Evolutionary conservation across 2,797 vertebrate species (phyloP).

Genomic region (Acrocephalus scirpaceus): DNA sequence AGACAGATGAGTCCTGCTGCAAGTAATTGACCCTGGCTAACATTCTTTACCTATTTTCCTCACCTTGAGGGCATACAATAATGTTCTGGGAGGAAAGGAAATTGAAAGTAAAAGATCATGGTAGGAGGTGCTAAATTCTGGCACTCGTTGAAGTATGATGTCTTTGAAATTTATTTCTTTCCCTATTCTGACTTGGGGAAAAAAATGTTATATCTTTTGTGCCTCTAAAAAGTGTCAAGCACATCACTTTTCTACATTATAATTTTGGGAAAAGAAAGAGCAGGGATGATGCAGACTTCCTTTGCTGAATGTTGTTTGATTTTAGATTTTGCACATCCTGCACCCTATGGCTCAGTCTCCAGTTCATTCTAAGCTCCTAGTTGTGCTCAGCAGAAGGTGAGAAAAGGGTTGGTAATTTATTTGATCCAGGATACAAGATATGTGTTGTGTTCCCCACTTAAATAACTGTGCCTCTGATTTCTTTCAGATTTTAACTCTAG

Average conservation of each 20-base stretch:
- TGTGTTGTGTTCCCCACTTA: neutral
- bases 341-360: neutral
- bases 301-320: neutral
- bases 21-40: neutral
- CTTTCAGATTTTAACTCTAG: neutral
- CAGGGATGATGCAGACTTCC: neutral
- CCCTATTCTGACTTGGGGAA: neutral
- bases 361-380: neutral
- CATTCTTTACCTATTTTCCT: conserved; percentile 2
- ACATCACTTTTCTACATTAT: neutral
- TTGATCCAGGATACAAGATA: neutral
- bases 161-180: neutral
- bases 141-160: neutral
- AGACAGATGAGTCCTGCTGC: neutral
- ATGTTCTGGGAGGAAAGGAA: neutral
- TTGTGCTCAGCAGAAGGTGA: neutral
- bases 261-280: neutral
- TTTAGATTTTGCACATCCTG: neutral
- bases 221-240: neutral
- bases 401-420: neutral
- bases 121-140: neutral
- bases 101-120: neutral
- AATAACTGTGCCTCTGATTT: neutral
- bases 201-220: neutral
- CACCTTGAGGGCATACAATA: neutral